Evolutionary conservation across 2,888 invertebrate species (phyloP).

Genomic region (Synergus itoensis): DNA sequence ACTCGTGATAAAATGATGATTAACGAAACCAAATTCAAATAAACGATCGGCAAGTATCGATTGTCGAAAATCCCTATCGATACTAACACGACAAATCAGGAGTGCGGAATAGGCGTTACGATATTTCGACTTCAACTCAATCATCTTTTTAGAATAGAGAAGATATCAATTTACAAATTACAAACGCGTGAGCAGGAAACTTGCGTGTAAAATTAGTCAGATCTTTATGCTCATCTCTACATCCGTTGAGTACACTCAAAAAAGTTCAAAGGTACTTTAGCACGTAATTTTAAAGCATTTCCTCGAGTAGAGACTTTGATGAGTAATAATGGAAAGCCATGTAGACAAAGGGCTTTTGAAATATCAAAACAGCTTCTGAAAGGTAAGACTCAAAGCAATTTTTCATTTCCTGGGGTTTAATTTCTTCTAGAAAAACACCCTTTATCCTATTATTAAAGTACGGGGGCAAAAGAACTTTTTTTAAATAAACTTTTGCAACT

Average conservation of each 20-base stretch:
- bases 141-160: no score
- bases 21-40: no score
- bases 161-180: background rate
- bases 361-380: constrained; percentile 22
- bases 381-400: background rate
- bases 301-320: constrained; percentile 25
- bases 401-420: background rate
- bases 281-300: constrained; percentile 25
- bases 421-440: background rate
- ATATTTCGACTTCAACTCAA: no score
- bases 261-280: constrained; percentile 35
- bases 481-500: no score
- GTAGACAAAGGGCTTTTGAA: constrained; percentile 25
- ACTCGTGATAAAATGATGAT: no score
- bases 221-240: background rate
- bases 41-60: no score
- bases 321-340: constrained; percentile 23
- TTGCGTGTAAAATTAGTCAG: background rate
- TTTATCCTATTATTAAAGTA: background rate
- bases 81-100: no score
- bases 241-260: constrained; percentile 20
- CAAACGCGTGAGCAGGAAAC: background rate
- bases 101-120: no score
- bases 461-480: background rate
- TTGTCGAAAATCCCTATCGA: no score